Conservation (phyloP, 2,888 invertebrate genomes). For the Balanococcus diminutus region DNA sequence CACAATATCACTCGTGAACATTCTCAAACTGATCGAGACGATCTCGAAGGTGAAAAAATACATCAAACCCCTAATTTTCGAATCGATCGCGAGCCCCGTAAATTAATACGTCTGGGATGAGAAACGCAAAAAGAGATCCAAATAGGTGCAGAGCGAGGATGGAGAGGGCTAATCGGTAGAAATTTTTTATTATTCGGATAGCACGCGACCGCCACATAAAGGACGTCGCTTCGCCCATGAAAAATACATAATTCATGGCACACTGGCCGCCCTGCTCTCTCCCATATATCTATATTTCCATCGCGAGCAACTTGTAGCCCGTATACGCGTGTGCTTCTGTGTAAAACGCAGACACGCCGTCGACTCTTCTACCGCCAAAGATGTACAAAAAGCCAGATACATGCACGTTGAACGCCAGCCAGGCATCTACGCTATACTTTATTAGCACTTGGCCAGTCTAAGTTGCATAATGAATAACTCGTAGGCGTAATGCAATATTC, state of each 20-base stretch:
- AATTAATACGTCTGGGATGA: background rate
- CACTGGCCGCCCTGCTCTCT: background rate
- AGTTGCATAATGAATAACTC: conserved; percentile 22
- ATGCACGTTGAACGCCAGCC: background rate
- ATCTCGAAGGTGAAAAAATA: no score
- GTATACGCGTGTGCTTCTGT: background rate
- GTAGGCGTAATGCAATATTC: background rate
- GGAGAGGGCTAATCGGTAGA: background rate
- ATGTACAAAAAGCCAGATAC: background rate
- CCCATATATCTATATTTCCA: background rate
- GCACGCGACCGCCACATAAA: conserved; percentile 11
- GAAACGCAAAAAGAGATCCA: background rate
- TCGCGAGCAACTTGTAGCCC: background rate
- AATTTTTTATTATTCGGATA: conserved; percentile 12
- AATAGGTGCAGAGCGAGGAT: background rate
- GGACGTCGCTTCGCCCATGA: background rate
- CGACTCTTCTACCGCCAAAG: background rate
- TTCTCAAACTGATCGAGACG: no score
- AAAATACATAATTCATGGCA: conserved; percentile 24
- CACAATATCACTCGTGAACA: no score
- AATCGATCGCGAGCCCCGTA: background rate
- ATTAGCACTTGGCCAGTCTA: background rate
- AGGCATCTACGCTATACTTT: background rate
- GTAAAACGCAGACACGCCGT: background rate
- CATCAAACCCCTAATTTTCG: no score